Percentiles rank a stretch among this genome's conserved stretches.
These are phyloP conservation scores for Hippopotamus amphibius DNA, from an alignment of 2,113 vertebrate species.

Conservation along the genomic window DNA sequence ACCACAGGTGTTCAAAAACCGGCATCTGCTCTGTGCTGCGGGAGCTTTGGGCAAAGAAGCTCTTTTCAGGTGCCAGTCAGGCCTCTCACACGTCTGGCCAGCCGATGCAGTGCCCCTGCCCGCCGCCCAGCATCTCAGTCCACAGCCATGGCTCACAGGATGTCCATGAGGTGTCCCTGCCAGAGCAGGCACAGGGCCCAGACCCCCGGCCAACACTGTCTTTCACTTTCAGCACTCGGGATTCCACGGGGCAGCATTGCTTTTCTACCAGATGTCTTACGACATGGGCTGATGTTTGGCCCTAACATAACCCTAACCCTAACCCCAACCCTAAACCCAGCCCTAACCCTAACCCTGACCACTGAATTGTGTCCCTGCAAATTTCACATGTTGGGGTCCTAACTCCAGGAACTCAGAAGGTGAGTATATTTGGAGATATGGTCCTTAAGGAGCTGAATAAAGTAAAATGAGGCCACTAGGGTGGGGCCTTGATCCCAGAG, in stretches of 20 bases:
- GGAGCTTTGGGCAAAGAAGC: not conserved
- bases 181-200: not conserved
- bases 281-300: not conserved
- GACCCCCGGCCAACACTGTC: too few species aligned
- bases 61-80: not conserved
- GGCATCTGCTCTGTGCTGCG: not conserved
- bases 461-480: not conserved
- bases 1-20: too few species aligned
- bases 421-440: not conserved
- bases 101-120: too few species aligned
- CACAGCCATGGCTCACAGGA: too few species aligned
- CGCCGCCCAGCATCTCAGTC: too few species aligned
- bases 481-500: not conserved
- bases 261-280: not conserved
- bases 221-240: not conserved
- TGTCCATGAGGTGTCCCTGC: not conserved
- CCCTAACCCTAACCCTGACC: too few species aligned
- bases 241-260: not conserved
- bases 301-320: too few species aligned
- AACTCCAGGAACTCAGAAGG: not conserved
- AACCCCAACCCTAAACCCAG: too few species aligned
- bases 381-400: not conserved
- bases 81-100: not conserved
- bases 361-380: not conserved
- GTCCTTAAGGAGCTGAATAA: not conserved